Evolutionary conservation across 2,113 vertebrate genomes (phyloP).

Genomic region (Accipiter virgatus): DNA sequence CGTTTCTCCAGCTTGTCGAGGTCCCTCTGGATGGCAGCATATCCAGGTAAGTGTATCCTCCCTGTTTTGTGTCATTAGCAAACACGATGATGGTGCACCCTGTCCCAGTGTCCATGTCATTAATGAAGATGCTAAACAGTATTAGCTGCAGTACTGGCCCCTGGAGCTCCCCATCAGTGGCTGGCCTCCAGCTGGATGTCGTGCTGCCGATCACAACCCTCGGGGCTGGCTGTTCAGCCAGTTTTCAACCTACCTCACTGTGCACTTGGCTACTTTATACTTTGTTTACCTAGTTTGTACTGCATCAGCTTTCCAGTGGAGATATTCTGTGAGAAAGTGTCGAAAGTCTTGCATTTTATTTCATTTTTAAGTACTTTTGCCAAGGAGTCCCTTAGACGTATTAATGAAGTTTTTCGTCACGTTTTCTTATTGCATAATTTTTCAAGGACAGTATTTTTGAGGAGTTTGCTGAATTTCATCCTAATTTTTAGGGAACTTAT

Average conservation of each 20-base stretch:
- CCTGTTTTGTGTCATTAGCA: not conserved
- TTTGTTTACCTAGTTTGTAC: not conserved
- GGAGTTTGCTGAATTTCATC: not conserved
- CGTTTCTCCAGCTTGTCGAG: rapidly evolving
- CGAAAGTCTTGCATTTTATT: not conserved
- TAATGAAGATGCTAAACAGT: not conserved
- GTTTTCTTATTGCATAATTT: not conserved
- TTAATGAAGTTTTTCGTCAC: not conserved
- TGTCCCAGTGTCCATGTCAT: too few relatives aligned
- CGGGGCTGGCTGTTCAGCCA: not conserved
- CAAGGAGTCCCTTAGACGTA: not conserved
- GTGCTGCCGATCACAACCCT: rapidly evolving
- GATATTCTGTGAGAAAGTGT: not conserved
- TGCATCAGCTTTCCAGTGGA: not conserved
- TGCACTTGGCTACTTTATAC: not conserved
- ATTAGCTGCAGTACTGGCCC: not conserved
- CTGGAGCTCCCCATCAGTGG: not conserved
- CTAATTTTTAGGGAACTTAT: not conserved
- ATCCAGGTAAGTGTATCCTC: not conserved
- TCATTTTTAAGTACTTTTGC: not conserved
- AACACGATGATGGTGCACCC: not conserved
- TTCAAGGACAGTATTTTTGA: not conserved
- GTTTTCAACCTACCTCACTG: not conserved
- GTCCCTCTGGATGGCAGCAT: not conserved
- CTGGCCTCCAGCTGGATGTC: not conserved